Evolutionary conservation across 2,888 invertebrate species (phyloP).

Genomic region (Mythimna loreyi): DNA sequence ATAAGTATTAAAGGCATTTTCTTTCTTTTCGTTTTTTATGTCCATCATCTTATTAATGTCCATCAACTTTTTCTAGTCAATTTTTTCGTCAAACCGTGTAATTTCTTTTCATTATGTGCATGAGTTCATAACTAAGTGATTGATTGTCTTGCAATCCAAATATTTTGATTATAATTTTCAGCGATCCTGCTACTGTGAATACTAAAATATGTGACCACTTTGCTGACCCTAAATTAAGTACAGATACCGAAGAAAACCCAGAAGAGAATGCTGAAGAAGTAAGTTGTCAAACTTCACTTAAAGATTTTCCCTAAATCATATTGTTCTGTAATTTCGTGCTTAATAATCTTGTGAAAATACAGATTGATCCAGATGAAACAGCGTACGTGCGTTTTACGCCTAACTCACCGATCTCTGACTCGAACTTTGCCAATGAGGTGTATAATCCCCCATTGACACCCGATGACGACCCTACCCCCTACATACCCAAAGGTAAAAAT

Average conservation of each 20-base stretch:
- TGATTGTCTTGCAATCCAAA: neutral
- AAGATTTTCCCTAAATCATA: neutral
- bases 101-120: neutral
- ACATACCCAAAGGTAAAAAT: conserved; percentile 77
- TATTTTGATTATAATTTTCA: conserved; percentile 57
- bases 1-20: too few species aligned
- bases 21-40: neutral
- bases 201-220: conserved; percentile 85
- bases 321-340: neutral
- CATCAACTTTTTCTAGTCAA: neutral
- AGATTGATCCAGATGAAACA: conserved; percentile 92
- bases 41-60: neutral
- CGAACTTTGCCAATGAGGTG: conserved; percentile 95
- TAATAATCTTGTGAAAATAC: conserved; percentile 19
- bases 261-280: conserved; percentile 74
- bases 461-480: conserved; percentile 82
- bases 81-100: neutral
- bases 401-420: conserved; percentile 90
- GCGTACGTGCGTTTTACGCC: conserved; percentile 96
- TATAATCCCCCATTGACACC: conserved; percentile 93
- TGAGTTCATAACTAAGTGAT: neutral
- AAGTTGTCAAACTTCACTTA: conserved; percentile 54
- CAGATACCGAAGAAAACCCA: conserved; percentile 66
- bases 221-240: conserved; percentile 80
- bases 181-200: conserved; percentile 82